Evolutionary conservation across 2,113 vertebrate genomes (phyloP).

Genomic region (Alosa alosa): DNA sequence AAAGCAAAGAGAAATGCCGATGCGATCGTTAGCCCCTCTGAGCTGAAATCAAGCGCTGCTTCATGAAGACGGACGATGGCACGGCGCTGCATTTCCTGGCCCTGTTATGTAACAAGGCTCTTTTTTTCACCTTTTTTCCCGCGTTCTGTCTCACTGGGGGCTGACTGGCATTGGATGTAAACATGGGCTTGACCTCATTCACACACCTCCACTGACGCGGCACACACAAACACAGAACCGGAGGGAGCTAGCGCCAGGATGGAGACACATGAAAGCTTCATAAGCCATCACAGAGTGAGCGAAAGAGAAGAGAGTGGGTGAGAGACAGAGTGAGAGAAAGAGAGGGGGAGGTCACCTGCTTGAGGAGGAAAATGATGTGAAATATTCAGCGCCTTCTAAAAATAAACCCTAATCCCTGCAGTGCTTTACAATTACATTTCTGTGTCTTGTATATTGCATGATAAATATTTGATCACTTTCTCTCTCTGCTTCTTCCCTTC

Average conservation of each 20-base stretch:
- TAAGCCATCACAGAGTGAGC: background rate
- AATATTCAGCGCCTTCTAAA: slow-evolving; percentile 53
- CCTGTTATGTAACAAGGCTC: background rate
- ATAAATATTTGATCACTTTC: slow-evolving; percentile 54
- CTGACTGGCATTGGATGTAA: background rate
- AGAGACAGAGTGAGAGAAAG: slow-evolving; percentile 10
- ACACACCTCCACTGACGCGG: slow-evolving; percentile 19
- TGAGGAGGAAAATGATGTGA: slow-evolving; percentile 38
- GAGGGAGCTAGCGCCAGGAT: background rate
- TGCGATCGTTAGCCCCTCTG: background rate
- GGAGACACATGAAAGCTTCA: background rate
- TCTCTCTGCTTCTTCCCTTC: slow-evolving; percentile 9
- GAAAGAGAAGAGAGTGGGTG: background rate
- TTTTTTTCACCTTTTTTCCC: background rate
- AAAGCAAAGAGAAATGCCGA: background rate
- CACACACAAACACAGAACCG: slow-evolving; percentile 18
- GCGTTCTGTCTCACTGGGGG: background rate
- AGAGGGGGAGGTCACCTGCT: slow-evolving; percentile 9
- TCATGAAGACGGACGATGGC: background rate
- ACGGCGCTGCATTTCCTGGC: background rate
- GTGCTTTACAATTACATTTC: slow-evolving; percentile 53
- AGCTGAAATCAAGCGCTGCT: too few relatives aligned
- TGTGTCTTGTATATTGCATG: slow-evolving; percentile 43
- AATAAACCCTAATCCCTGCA: slow-evolving; percentile 53
- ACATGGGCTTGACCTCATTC: slow-evolving; percentile 26